Evolutionary conservation across 1,140 invertebrate genomes (phyloP), one percentile per base, ranked within the genome.

Genomic region (Aphaenogaster floridana): DNA sequence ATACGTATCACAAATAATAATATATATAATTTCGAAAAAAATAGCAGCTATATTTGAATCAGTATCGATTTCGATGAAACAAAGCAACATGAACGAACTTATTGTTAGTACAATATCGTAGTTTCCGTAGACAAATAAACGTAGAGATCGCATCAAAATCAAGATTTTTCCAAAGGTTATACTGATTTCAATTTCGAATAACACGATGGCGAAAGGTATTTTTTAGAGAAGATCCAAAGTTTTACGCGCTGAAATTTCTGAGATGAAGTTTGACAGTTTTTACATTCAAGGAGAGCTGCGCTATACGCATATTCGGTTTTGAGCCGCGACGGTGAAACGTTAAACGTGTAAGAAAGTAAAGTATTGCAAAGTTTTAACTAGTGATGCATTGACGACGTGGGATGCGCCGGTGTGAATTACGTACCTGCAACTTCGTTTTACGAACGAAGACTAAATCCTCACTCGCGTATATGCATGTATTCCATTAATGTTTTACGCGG

Each of bases 351-450:
- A n/a, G 52, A 57, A 28, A 61, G 21, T 45, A 59, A 59, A 76
- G 39, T 28, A 17, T 59, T 3, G 13, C 17, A 21, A 61, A 61
- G 72, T 28, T 59, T 76, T 61, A 42, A 57, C 17, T 57, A 57
- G n/a, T 39, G 36, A 61, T 21, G n/a, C 15, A 54, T 76, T 76
- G 36, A 59, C 39, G 3, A 59, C 59, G 39, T 59, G 6, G 3
- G 7, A 76, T 59, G 3, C 13, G 13, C 54, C n/a, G 39, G 11
- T 61, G 8, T 28, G 34, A 76, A 59, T 76, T 76, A 59, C 34
- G 42, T 34, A 76, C n/a, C 7, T 59, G 3, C 9, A 59, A 42
- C n/a, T 76, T 76, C n/a, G 13, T 36, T 76, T 76, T 59, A 59
- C 7, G 28, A 71, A 52, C 52, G 13, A 42, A 76, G n/a, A 42